Base-by-base conservation (phyloP, 2,797 vertebrate genomes). In the Erpetoichthys calabaricus region DNA sequence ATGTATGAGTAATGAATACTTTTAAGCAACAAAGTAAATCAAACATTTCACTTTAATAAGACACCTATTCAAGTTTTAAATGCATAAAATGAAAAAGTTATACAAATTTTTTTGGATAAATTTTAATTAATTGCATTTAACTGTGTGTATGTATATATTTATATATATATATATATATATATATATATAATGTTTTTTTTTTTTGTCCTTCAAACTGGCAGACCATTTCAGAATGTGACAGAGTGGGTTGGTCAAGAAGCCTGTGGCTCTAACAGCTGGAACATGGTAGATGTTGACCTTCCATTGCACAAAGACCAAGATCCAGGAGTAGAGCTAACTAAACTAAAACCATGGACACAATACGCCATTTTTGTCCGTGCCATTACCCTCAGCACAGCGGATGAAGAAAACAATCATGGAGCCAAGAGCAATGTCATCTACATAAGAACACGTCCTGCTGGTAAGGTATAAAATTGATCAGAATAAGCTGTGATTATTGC, bases 341-440 rank as follows among this genome's bases (percentile, higher is more conserved):
- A 74, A 25, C 83, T 87, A 7, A 80, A 82, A 3, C 85, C 85
- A 2, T 87, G 85, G 85, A 87, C 83, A 1, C 85, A 87, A 4
- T 87, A 87, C 0, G 85, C 85, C 10, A 77, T 86, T 61, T 87
- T 85, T 0, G 77, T 87, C 10, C 70, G 82, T 0, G 83, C 85
- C 72, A 86, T 87, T 71, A 83, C 80, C 1, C 74, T 87, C 65
- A 85, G 78, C 70, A 80, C 78, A 0, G 75, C 79, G 0, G 85
- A 87, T 62, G 82, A 85, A 42, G 80, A 82, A 0, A 76, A 78
- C 55, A 79, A 81, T 62, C 81, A 79, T 0, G 85, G 85, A 41
- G 85, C 85, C 0, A 83, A 87, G 71, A 87, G 85, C 1, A 75
- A 82, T 47, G 78, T 87, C 44, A 55, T 83, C 47, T 87, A 87